Base-by-base conservation (phyloP, 2,888 invertebrate species). In the Endotricha flammealis region DNA sequence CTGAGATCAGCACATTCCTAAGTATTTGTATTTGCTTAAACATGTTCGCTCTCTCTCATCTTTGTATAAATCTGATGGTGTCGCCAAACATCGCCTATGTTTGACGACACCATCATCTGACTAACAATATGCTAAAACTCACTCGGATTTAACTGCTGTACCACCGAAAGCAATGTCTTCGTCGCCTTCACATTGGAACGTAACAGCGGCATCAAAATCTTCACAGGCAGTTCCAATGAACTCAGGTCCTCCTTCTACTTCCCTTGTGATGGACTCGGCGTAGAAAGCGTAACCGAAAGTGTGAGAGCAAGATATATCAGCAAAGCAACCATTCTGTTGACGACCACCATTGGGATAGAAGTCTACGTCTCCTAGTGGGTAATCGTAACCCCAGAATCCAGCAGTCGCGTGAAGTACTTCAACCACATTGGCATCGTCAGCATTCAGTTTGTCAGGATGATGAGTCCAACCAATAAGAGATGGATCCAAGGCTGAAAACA, bases 311-410 rank as follows among this genome's bases (percentile, higher is more conserved):
- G 29, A 1, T 0, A 36, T 0, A 12, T 70, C 62, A 0, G 31
- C 31, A 20, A 20, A 20, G 38, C 87, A 87, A 6, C 76, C 75
- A 1, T 29, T 42, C 46, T 85, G 83, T 16, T 24, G n/a, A 1
- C 43, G 23, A 7, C 85, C 87, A 4, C 82, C 83, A 42, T 86
- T 85, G 12, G 85, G 47, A 42, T 81, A 87, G 53, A 86, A 83
- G 50, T 87, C 75, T 1, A 85, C 4, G 41, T 70, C 56, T n/a
- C 87, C 87, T 6, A 86, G 50, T 0, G 85, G 78, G 0, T 41
- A 30, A 47, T 80, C 80, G 47, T 81, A 83, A 16, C 86, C 87
- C 1, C 50, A 34, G 13, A 24, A 4, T 0, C 83, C 83, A 16
- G 68, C 62, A 1, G 79, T 76, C 0, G 77, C 56, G 49, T 87